These are phyloP conservation scores for Machimus atricapillus DNA, from an alignment of 2,888 invertebrate genomes.

Conservation along the genomic window DNA sequence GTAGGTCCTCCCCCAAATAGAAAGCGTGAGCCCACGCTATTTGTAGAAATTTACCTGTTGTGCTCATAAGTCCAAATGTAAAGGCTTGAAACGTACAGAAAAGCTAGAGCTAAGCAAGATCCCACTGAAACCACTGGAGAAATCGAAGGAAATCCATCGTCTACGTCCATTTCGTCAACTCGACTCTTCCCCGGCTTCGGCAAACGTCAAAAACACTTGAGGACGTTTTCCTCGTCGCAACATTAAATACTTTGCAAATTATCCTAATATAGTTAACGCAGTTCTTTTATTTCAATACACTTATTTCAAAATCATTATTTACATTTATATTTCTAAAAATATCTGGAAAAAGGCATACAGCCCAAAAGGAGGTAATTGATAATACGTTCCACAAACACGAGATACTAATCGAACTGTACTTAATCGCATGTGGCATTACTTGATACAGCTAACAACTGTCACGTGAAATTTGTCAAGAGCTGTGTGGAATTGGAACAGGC, in stretches of 20 bases:
- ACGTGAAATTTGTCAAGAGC: not conserved
- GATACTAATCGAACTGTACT: not conserved
- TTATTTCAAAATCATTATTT: not conserved
- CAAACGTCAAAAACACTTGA: not conserved
- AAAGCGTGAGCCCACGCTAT: not conserved
- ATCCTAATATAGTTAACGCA: not conserved
- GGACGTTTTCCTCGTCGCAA: not conserved
- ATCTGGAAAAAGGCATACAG: not conserved
- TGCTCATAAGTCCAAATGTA: conserved; percentile 84
- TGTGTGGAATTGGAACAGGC: not conserved
- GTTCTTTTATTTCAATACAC: not conserved
- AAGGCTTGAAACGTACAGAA: conserved; percentile 84
- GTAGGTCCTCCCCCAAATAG: not conserved
- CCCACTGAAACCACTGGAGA: conserved; percentile 70
- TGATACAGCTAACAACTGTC: not conserved
- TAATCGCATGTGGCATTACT: not conserved
- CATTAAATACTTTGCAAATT: not conserved
- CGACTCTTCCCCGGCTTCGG: not conserved
- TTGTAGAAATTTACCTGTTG: conserved; percentile 68
- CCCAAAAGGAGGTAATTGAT: not conserved
- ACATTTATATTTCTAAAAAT: not conserved
- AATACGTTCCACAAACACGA: not conserved
- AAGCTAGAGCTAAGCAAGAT: conserved; percentile 78
- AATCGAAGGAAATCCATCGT: not conserved
- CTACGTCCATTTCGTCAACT: not conserved